Evolutionary conservation across 2,888 invertebrate species (phyloP).

Genomic region (Clepsis dumicolana): DNA sequence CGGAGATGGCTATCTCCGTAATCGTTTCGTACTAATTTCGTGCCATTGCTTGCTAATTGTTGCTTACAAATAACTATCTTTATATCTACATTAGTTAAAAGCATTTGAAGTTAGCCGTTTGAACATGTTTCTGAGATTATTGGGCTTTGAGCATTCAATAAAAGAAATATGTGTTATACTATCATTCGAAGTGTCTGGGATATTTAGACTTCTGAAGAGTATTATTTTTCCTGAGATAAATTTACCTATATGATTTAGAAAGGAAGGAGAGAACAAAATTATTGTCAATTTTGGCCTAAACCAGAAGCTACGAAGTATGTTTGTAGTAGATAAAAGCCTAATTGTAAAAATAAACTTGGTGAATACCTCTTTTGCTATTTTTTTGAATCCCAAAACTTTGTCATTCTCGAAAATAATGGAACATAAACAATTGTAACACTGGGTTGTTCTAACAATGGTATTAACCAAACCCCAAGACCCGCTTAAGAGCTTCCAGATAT

Average conservation of each 20-base stretch:
- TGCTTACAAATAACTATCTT: conserved; percentile 62
- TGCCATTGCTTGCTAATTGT: conserved; percentile 47
- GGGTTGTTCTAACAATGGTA: background rate
- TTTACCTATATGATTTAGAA: background rate
- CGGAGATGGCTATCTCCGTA: conserved; percentile 70
- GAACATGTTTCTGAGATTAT: background rate
- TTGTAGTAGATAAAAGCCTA: background rate
- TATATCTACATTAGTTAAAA: conserved; percentile 50
- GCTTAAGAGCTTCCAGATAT: background rate
- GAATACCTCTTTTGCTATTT: background rate
- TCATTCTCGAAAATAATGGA: background rate
- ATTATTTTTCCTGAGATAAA: background rate
- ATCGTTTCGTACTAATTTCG: conserved; percentile 73
- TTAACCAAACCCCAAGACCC: background rate
- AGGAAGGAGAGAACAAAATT: background rate
- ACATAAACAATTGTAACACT: background rate
- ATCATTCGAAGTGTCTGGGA: too few species aligned
- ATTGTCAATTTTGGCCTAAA: too few species aligned
- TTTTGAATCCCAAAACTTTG: background rate
- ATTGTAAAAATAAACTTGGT: background rate
- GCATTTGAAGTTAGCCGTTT: background rate
- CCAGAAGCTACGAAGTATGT: background rate
- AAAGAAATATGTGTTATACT: too few species aligned
- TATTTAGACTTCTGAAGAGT: too few species aligned
- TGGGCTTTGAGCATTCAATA: background rate